Evolutionary conservation across 2,888 invertebrate genomes (phyloP).

Genomic region (Atrina japonica): DNA sequence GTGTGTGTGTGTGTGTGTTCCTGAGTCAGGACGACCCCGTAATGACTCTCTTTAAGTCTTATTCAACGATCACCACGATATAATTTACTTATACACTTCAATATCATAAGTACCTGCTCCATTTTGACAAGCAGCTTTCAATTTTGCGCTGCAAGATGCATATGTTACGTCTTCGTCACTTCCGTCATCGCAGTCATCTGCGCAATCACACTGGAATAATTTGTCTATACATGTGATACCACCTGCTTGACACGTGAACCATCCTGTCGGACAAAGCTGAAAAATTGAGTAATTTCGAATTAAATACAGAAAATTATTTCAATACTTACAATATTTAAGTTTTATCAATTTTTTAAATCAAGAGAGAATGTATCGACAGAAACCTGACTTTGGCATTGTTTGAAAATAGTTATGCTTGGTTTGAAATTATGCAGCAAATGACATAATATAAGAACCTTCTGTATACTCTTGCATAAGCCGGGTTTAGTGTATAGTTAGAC

Average conservation of each 20-base stretch:
- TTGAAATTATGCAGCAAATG: too few species aligned
- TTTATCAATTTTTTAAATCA: neutral
- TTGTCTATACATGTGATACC: slow-evolving; percentile 47
- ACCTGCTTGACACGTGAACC: slow-evolving; percentile 54
- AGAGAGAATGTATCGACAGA: neutral
- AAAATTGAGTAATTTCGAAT: neutral
- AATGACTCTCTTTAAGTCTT: too few species aligned
- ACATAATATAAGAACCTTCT: too few species aligned
- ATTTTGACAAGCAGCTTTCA: slow-evolving; percentile 4
- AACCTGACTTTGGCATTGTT: too few species aligned
- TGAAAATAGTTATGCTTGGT: too few species aligned
- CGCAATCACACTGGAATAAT: slow-evolving; percentile 49
- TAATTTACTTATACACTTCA: too few species aligned
- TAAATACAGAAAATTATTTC: neutral
- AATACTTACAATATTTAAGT: neutral
- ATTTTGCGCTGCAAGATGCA: slow-evolving; percentile 39
- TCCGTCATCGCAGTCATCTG: slow-evolving; percentile 52
- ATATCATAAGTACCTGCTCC: too few species aligned
- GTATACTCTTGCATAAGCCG: too few species aligned
- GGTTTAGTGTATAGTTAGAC: too few species aligned
- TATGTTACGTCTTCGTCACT: slow-evolving; percentile 51
- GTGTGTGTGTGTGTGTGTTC: too few species aligned
- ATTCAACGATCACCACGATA: too few species aligned
- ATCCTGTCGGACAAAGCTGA: slow-evolving; percentile 52
- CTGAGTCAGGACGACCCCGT: too few species aligned